phyloP scores from a whole-genome alignment of 1,140 invertebrate species.

The Drosophila ohnishii region DNA sequence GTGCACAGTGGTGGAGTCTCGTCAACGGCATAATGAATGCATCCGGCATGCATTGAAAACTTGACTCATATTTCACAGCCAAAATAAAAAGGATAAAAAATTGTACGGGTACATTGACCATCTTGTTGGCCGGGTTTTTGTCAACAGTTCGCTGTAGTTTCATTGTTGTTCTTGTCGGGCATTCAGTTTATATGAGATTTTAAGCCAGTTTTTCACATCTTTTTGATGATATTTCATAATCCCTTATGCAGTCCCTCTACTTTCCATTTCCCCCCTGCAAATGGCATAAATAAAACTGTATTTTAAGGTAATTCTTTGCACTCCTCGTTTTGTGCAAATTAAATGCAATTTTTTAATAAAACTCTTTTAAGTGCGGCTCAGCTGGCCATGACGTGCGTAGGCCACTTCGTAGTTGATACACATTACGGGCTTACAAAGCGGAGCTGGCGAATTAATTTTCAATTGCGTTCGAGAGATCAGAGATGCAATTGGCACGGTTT shows the following conservation, averaged over 20 bases:
- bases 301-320: constrained; percentile 38
- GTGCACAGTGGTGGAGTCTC: constrained; percentile 25
- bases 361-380: constrained; percentile 65
- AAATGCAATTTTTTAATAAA: constrained; percentile 63
- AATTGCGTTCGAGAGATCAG: constrained; percentile 25
- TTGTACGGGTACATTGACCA: constrained; percentile 69
- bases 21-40: constrained; percentile 80
- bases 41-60: constrained; percentile 82
- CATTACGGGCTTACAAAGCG: constrained; percentile 46
- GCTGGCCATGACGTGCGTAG: constrained; percentile 38
- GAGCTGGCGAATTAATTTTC: constrained; percentile 43
- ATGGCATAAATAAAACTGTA: constrained; percentile 18
- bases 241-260: constrained; percentile 14
- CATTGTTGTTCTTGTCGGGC: constrained; percentile 32
- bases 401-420: constrained; percentile 54
- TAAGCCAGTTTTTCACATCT: constrained; percentile 65
- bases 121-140: constrained; percentile 62
- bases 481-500: neutral
- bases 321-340: constrained; percentile 48
- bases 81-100: constrained; percentile 24
- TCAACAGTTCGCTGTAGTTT: constrained; percentile 27
- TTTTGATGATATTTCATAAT: constrained; percentile 65
- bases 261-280: neutral
- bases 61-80: constrained; percentile 82
- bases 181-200: constrained; percentile 47